Base-by-base conservation (phyloP, 92 coral and sea anemone species). In the Siderastrea siderea region DNA sequence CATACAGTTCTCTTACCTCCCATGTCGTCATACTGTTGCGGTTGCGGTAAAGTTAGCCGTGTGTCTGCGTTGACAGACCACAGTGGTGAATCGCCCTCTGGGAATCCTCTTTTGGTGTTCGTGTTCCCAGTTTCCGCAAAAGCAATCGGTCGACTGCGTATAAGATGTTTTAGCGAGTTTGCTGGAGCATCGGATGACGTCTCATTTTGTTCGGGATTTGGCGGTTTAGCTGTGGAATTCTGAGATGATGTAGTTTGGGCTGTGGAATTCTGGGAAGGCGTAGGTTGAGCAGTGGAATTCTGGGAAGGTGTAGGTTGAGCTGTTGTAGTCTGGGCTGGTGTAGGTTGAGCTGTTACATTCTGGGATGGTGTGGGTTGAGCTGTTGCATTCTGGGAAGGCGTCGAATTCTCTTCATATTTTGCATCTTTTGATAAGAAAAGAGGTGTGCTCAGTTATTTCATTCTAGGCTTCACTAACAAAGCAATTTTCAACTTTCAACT, bases 1-100 rank as follows among this genome's bases (percentile, higher is more conserved):
- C 26, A 3, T 47, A 1, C 12, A 26, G 19, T 3, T 45, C 68
- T 26, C 75, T 55, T 43, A 72, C 87, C 87, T 74, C 80, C 87
- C 87, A 84, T 84, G 43, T 84, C 87, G 15, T 84, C 87, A 61
- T 84, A 84, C 71, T 84, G 87, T 62, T 84, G 80, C 11, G 87
- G 87, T 44, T 19, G 87, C 6, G 87, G 87, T 6, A 84, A 6
- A 3, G 79, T 55, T 17, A 71, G 7, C 44, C 81, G 54, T 0
- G 81, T 60, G 19, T 74, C 81, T 5, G 81, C 79, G 58, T 60
- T 84, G 10, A 74, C 87, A 46, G 87, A 74, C 87, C 87, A 84
- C 63, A 62, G 43, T 13, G 81, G 59, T 12, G 87, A 74, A n/a
- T 73, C 63, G 50, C 45, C 16, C 49, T 84, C 81, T 26, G 78